A percentile compares a stretch with the other conserved stretches of the same genome.
Evolutionary conservation across 2,888 invertebrate species (phyloP).

Genomic region (Caenorhabditis sp.): DNA sequence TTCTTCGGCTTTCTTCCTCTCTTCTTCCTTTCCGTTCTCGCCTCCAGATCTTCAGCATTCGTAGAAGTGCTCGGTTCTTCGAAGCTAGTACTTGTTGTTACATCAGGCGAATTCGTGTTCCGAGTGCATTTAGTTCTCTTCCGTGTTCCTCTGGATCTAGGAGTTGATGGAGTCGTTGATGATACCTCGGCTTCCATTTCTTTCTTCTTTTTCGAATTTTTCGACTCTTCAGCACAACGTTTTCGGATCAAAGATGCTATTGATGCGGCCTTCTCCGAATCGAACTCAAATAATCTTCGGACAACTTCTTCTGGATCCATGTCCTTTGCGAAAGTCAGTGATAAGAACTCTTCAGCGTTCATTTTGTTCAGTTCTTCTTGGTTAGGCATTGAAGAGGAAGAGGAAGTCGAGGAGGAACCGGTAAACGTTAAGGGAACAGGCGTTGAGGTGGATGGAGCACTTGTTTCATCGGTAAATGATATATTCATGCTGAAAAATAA

Average conservation of each 20-base stretch:
- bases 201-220: constrained; percentile 28
- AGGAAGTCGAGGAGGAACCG: no score
- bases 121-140: constrained; percentile 22
- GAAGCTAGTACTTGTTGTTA: constrained; percentile 40
- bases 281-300: constrained; percentile 51
- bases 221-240: constrained; percentile 9
- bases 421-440: no score
- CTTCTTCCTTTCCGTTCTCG: constrained; percentile 13
- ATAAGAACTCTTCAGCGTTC: constrained; percentile 12
- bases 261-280: constrained; percentile 47
- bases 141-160: constrained; percentile 15
- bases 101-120: constrained; percentile 45
- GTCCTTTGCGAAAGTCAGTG: constrained; percentile 48
- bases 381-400: no score
- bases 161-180: constrained; percentile 44
- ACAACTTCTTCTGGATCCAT: constrained; percentile 65
- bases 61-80: constrained; percentile 41
- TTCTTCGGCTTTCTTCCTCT: constrained; percentile 34
- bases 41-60: constrained; percentile 9
- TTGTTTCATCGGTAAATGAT: neutral
- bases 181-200: constrained; percentile 47
- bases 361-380: constrained; percentile 2
- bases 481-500: neutral
- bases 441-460: constrained; percentile 5
- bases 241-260: constrained; percentile 63